Evolutionary conservation across 2,888 invertebrate species (phyloP).

Genomic region (Podabrus alpinus): DNA sequence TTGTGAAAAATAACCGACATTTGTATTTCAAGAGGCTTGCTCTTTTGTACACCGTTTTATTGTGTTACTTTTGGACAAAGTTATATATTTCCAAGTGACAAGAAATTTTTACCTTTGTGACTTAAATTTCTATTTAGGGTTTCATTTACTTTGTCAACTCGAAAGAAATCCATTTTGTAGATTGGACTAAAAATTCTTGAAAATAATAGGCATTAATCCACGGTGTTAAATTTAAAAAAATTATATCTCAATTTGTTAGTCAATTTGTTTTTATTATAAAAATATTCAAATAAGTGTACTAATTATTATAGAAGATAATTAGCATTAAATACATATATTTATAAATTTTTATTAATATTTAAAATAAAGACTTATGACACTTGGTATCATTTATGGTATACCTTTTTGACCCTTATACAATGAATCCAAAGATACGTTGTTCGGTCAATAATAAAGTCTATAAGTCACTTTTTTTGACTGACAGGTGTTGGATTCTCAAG

Average conservation of each 20-base stretch:
- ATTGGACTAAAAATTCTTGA: no score
- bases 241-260: neutral
- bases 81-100: slow-evolving; percentile 28
- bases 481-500: slow-evolving; percentile 35
- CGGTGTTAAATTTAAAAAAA: neutral
- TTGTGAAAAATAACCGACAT: slow-evolving; percentile 46
- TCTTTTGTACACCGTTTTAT: slow-evolving; percentile 24
- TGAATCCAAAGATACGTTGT: slow-evolving; percentile 18
- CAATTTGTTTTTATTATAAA: neutral
- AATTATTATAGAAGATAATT: neutral
- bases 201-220: no score
- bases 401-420: slow-evolving; percentile 22
- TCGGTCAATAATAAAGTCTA: slow-evolving; percentile 36
- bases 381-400: slow-evolving; percentile 34
- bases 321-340: neutral
- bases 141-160: neutral
- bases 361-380: slow-evolving; percentile 24
- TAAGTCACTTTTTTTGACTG: slow-evolving; percentile 36
- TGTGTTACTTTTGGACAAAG: slow-evolving; percentile 20
- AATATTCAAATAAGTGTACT: neutral
- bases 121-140: slow-evolving; percentile 3
- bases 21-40: slow-evolving; percentile 34
- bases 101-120: slow-evolving; percentile 22
- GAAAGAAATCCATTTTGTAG: neutral
- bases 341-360: slow-evolving; percentile 3